Conservation (phyloP, 1,140 invertebrate genomes). For the Sesamia nonagrioides region DNA sequence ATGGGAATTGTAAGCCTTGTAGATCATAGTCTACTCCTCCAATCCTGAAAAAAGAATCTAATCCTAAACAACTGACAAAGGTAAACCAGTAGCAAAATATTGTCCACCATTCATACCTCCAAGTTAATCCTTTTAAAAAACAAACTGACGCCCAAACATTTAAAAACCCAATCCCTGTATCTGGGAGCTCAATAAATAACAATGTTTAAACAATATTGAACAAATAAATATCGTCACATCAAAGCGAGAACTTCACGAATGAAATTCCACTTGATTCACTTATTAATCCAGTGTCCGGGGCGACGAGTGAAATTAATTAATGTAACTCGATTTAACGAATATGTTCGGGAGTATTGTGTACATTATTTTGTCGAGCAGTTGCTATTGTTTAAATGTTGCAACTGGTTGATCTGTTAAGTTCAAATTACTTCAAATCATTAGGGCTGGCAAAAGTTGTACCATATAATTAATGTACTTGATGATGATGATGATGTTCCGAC, state of each 20-base stretch:
- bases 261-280: conserved; percentile 37
- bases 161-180: conserved; percentile 9
- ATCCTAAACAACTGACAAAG: neutral
- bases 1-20: too few relatives aligned
- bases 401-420: too few relatives aligned
- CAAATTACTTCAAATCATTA: too few relatives aligned
- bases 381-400: too few relatives aligned
- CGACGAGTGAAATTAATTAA: conserved; percentile 48
- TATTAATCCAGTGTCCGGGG: conserved; percentile 26
- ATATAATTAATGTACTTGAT: too few relatives aligned
- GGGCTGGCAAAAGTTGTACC: too few relatives aligned
- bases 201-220: conserved; percentile 42
- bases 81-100: neutral
- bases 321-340: conserved; percentile 45
- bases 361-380: too few relatives aligned
- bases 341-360: neutral
- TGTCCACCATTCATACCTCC: neutral
- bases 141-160: neutral
- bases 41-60: neutral
- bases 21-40: too few relatives aligned
- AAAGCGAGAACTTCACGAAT: conserved; percentile 19
- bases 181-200: conserved; percentile 10
- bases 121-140: neutral
- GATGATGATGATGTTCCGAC: too few relatives aligned
- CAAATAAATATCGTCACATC: conserved; percentile 38